phyloP scores from a whole-genome alignment of 2,797 vertebrate genomes.

The Amazona ochrocephala region DNA sequence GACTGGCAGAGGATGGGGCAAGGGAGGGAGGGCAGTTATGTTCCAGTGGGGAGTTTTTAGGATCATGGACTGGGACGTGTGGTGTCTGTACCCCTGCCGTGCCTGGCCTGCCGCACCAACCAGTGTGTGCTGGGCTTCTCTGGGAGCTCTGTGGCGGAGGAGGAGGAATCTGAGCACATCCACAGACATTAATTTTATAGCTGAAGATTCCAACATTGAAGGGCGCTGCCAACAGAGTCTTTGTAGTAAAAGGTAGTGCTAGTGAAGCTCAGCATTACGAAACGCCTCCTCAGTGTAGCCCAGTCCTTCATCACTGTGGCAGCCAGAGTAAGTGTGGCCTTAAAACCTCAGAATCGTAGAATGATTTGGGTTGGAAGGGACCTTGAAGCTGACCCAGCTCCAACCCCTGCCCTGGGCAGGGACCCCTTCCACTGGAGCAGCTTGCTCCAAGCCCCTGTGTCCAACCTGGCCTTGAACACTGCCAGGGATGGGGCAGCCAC shows the following conservation, averaged over 20 bases:
- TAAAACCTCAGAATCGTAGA: background rate
- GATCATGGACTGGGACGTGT: background rate
- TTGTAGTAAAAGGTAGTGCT: rapidly evolving
- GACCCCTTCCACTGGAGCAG: no score
- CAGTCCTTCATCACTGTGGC: rapidly evolving
- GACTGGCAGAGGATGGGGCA: background rate
- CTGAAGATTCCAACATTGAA: background rate
- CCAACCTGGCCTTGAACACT: no score
- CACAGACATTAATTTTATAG: background rate
- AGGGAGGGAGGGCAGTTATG: background rate
- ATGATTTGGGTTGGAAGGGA: background rate
- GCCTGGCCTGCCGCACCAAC: background rate
- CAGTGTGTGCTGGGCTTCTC: rapidly evolving
- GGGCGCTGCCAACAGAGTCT: background rate
- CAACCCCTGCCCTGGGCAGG: background rate
- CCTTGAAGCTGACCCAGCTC: background rate
- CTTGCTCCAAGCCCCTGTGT: no score
- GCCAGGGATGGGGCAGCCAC: no score
- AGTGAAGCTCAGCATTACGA: background rate
- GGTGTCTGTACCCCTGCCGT: background rate
- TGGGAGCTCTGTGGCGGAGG: no score
- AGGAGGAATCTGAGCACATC: background rate
- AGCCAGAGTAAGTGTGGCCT: background rate
- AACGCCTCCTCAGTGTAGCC: rapidly evolving
- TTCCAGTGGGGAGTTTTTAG: rapidly evolving